Evolutionary conservation across 2,797 vertebrate genomes (phyloP).

Genomic region (Natrix natrix): DNA sequence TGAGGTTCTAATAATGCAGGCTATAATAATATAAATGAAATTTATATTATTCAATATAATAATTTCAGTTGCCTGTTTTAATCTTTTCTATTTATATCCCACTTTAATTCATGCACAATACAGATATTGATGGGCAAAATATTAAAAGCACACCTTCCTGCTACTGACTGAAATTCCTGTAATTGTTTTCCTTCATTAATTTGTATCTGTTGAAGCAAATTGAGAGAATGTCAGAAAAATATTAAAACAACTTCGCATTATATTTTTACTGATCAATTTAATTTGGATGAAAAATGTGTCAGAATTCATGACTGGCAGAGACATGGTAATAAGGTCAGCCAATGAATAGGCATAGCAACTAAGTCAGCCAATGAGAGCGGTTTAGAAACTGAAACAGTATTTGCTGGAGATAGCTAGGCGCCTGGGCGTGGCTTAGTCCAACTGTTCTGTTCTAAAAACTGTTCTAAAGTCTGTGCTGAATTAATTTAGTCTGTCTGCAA

Average conservation of each 20-base stretch:
- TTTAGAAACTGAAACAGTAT: too few relatives aligned
- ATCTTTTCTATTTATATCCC: too few relatives aligned
- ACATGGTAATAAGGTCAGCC: too few relatives aligned
- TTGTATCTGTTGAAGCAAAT: background rate
- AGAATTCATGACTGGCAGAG: too few relatives aligned
- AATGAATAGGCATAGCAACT: too few relatives aligned
- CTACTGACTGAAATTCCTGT: background rate
- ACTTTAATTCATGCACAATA: background rate
- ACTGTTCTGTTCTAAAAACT: too few relatives aligned
- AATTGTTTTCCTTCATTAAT: background rate
- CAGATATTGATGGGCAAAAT: background rate
- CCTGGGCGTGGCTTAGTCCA: too few relatives aligned
- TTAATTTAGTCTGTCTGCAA: too few relatives aligned
- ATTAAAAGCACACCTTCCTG: background rate
- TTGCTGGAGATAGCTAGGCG: too few relatives aligned
- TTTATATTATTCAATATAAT: too few relatives aligned
- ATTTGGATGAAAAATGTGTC: background rate
- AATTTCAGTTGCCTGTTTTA: background rate
- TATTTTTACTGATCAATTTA: background rate
- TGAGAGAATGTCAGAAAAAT: background rate
- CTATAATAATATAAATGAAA: background rate
- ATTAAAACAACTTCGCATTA: background rate
- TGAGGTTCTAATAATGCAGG: background rate
- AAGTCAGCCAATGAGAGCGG: too few relatives aligned
- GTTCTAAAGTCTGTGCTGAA: too few relatives aligned